phyloP scores from a whole-genome alignment of 2,797 vertebrate species.

The Sebastes oblongus region DNA sequence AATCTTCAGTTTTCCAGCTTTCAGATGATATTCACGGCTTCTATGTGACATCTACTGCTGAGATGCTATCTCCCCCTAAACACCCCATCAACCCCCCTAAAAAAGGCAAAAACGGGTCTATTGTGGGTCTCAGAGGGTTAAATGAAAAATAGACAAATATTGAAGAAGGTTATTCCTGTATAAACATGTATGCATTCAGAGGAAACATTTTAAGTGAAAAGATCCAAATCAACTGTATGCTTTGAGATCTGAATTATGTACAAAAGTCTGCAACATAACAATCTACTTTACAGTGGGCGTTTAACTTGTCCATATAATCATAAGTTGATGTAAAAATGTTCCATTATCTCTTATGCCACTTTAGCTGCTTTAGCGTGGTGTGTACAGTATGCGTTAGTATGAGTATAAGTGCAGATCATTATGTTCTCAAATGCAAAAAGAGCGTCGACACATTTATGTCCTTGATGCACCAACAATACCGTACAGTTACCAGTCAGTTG shows the following conservation, averaged over 20 bases:
- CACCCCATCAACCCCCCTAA: too few relatives aligned
- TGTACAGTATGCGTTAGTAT: not conserved
- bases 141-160: not conserved
- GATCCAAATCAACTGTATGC: not conserved
- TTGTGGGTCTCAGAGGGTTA: too few relatives aligned
- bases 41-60: too few relatives aligned
- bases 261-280: not conserved
- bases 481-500: not conserved
- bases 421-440: not conserved
- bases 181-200: not conserved
- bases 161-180: not conserved
- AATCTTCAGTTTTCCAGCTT: too few relatives aligned
- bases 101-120: too few relatives aligned
- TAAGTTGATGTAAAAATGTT: not conserved
- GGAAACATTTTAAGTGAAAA: not conserved
- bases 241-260: not conserved
- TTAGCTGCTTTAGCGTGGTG: not conserved
- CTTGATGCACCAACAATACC: not conserved
- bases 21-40: accelerated
- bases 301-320: not conserved
- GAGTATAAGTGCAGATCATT: not conserved
- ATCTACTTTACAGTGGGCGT: not conserved
- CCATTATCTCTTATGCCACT: not conserved
- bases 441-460: not conserved
- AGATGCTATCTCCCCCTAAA: too few relatives aligned